Evolutionary conservation across 2,888 invertebrate genomes (phyloP).

Genomic region (Philereme vetulata): DNA sequence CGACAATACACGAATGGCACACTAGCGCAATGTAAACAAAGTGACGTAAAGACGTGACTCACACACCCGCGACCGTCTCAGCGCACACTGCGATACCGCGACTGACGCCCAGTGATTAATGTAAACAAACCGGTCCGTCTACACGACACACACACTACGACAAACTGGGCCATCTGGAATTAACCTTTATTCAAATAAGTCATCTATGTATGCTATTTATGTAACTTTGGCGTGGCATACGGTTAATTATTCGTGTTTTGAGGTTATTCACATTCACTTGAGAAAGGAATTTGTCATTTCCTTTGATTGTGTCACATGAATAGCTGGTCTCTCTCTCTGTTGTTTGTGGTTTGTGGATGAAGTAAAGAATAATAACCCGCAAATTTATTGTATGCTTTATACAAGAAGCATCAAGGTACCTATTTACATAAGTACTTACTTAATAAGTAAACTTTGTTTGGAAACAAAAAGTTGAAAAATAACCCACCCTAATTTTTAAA

Average conservation of each 20-base stretch:
- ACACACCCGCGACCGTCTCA: constrained; percentile 57
- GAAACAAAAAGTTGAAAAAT: constrained; percentile 27
- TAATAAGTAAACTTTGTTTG: constrained; percentile 5
- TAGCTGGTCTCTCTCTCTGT: neutral
- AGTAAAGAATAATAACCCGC: neutral
- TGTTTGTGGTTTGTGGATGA: constrained; percentile 2
- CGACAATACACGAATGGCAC: constrained; percentile 45
- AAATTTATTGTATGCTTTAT: neutral
- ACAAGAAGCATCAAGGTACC: too few species aligned
- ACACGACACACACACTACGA: constrained; percentile 47
- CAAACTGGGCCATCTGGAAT: constrained; percentile 74
- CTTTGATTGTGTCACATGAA: constrained; percentile 15
- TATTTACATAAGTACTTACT: neutral
- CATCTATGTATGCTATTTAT: constrained; percentile 41
- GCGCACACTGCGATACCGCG: constrained; percentile 55
- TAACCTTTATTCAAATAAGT: constrained; percentile 46
- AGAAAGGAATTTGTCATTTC: constrained; percentile 14
- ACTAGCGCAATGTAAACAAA: constrained; percentile 72
- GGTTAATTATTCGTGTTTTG: constrained; percentile 34
- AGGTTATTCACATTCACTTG: constrained; percentile 30
- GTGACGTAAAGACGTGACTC: constrained; percentile 76
- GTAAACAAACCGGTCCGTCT: constrained; percentile 78
- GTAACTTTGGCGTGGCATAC: constrained; percentile 31
- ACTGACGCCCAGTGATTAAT: constrained; percentile 59
- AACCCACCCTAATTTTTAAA: constrained; percentile 37